Base-by-base conservation (phyloP, 2,888 invertebrate genomes). In the Netelia inedita region DNA sequence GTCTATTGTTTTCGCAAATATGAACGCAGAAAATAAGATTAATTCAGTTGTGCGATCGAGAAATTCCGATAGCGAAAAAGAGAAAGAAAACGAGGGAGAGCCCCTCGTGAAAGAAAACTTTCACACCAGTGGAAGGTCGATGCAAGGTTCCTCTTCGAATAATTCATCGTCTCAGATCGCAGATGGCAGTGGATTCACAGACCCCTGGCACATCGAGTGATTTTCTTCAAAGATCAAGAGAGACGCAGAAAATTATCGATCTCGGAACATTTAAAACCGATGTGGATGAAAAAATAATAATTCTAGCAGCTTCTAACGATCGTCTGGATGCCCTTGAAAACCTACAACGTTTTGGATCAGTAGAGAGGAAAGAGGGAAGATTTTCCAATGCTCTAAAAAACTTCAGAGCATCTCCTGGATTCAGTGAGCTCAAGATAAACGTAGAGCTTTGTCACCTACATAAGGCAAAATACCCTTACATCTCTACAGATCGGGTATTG, bases 381-480 rank as follows among this genome's bases (percentile, higher is more conserved):
- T 85, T 78, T 57, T 50, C 87, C 23, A 53, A 21, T 23, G 72
- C 75, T 50, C 74, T 87, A 3, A 85, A 76, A 35, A 63, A n/a
- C 55, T 53, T 83, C 55, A 41, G 63, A 46, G 79, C 79, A 11
- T 75, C 81, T 2, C 82, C 79, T 55, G 85, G 85, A 2, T 82
- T 75, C 41, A 63, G 50, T 1, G 82, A 82, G 2, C 75, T 82
- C 59, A 79, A 35, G 8, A 66, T 79, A 5, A 89, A 91, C 66
- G 90, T 91, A 68, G 91, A 85, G 65, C 55, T 83, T 0, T 80
- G 80, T 21, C 66, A 85, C 68, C 16, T 80, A 11, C 61, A 79
- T 9, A 76, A 66, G 41, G n/a, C 10, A 21, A 85, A 76, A 28
- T 73, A 68, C 87, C 14, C 87, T 86, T 16, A n/a, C 11, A 46